Evolutionary conservation across 2,888 invertebrate genomes (phyloP).

Genomic region (Cremastinae sp.): DNA sequence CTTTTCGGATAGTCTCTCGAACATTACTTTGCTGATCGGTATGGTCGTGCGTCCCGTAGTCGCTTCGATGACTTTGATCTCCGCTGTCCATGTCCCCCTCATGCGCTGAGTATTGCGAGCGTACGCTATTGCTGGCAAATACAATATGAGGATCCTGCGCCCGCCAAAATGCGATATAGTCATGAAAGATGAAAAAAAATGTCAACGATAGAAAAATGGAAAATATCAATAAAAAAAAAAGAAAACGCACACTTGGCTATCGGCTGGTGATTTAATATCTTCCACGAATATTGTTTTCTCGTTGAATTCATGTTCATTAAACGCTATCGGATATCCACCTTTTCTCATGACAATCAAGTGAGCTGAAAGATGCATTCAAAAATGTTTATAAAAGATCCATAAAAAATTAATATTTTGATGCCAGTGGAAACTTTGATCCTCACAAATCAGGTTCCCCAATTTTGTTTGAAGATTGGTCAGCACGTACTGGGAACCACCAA

Average conservation of each 20-base stretch:
- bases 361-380: conserved; percentile 78
- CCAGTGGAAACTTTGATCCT: conserved; percentile 49
- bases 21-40: conserved; percentile 82
- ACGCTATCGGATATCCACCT: conserved; percentile 82
- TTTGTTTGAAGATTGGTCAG: conserved; percentile 82
- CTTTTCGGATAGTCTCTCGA: conserved; percentile 82
- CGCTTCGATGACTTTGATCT: conserved; percentile 83
- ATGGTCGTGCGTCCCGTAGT: conserved; percentile 82
- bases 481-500: conserved; percentile 84
- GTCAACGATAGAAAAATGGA: not conserved
- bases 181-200: not conserved
- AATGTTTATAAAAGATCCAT: not conserved
- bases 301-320: conserved; percentile 73
- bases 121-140: conserved; percentile 82
- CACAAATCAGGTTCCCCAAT: conserved; percentile 83
- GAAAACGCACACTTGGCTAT: conserved; percentile 79
- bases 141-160: conserved; percentile 83
- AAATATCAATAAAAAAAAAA: not conserved
- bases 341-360: conserved; percentile 82
- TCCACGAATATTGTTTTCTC: conserved; percentile 72
- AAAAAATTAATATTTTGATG: not conserved
- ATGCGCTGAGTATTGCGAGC: conserved; percentile 83
- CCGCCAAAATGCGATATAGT: too few species aligned
- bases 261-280: conserved; percentile 78
- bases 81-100: conserved; percentile 82